These are phyloP conservation scores for Ameiurus melas DNA, from an alignment of 2,113 vertebrate species.

Conservation along the genomic window DNA sequence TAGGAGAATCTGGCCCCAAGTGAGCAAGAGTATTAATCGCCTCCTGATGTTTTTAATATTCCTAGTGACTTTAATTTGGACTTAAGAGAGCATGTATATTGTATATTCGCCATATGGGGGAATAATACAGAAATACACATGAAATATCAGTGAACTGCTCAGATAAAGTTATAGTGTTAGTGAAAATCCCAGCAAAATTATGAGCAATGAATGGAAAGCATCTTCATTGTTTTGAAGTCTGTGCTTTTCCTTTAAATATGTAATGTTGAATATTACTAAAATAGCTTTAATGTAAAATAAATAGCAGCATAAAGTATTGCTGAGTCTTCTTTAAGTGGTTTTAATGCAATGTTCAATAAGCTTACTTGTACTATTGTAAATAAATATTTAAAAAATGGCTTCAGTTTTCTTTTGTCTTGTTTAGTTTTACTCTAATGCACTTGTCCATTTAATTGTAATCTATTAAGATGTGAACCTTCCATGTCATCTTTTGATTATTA, in stretches of 20 bases:
- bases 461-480: neutral
- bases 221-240: neutral
- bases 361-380: neutral
- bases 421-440: neutral
- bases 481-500: neutral
- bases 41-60: neutral
- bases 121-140: neutral
- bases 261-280: neutral
- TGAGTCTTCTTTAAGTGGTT: neutral
- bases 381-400: neutral
- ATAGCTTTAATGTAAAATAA: neutral
- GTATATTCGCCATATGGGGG: neutral
- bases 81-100: neutral
- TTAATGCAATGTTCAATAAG: neutral
- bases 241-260: neutral
- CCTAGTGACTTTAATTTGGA: neutral
- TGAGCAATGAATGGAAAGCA: neutral
- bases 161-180: neutral
- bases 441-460: neutral
- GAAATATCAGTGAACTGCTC: too few relatives aligned
- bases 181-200: neutral
- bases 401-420: neutral
- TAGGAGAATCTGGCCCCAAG: neutral
- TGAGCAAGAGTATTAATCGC: neutral
- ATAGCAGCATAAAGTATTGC: neutral